Evolutionary conservation across 2,797 vertebrate species (phyloP).

Genomic region (Darevskia nairensis): DNA sequence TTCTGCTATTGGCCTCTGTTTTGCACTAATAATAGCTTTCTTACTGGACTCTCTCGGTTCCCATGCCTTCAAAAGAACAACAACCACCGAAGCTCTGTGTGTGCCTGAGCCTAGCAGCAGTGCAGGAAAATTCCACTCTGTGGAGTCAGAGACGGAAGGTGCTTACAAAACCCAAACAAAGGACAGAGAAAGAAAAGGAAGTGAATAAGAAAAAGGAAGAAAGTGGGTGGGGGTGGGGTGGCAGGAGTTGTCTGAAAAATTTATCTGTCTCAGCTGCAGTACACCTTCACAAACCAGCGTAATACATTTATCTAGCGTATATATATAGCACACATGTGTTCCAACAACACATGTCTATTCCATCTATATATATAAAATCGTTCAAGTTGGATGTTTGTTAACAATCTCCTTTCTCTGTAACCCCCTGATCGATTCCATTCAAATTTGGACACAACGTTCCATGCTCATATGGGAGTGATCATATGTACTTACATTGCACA

Average conservation of each 20-base stretch:
- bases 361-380: too few relatives aligned
- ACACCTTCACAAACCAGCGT: too few relatives aligned
- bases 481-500: too few relatives aligned
- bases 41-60: not conserved
- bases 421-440: too few relatives aligned
- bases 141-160: not conserved
- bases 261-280: not conserved
- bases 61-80: not conserved
- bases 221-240: not conserved
- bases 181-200: not conserved
- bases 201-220: not conserved
- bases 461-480: too few relatives aligned
- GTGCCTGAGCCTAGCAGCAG: not conserved
- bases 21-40: not conserved
- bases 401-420: too few relatives aligned
- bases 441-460: too few relatives aligned
- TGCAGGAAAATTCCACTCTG: slow-evolving; percentile 30
- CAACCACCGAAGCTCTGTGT: not conserved
- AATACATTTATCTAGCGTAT: not conserved
- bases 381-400: too few relatives aligned
- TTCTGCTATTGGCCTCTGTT: not conserved
- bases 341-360: too few relatives aligned
- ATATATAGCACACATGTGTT: too few relatives aligned
- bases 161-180: not conserved
- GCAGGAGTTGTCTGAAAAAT: not conserved